Percentiles rank a stretch among this genome's conserved stretches.
These are phyloP conservation scores for Nothocercus julius DNA, from an alignment of 2,113 vertebrate species.

Conservation along the genomic window DNA sequence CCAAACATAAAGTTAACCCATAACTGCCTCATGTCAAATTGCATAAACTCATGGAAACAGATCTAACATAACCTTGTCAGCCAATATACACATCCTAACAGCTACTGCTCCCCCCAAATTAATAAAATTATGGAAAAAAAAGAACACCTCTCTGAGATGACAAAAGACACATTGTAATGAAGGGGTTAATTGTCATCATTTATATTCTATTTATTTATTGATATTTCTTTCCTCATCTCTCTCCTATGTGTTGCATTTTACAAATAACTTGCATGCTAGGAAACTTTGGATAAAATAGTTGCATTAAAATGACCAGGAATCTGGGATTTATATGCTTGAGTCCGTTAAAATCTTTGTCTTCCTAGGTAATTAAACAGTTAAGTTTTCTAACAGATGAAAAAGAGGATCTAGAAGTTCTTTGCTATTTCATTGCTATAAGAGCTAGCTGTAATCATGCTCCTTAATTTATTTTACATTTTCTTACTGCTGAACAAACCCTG, in stretches of 20 bases:
- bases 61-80: background rate
- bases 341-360: background rate
- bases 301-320: background rate
- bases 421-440: background rate
- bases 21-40: background rate
- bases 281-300: background rate
- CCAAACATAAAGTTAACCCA: constrained; percentile 59
- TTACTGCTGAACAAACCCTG: constrained; percentile 38
- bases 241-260: background rate
- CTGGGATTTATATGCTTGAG: background rate
- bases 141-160: background rate
- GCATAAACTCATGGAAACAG: background rate
- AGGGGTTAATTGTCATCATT: background rate
- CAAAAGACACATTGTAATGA: accelerated
- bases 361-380: constrained; percentile 40
- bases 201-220: background rate
- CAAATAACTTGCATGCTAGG: background rate
- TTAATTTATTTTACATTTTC: constrained; percentile 7
- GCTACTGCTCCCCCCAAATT: background rate
- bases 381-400: constrained; percentile 9
- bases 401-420: constrained; percentile 7
- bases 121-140: background rate
- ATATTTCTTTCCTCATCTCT: background rate
- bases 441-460: background rate
- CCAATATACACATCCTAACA: background rate